Percentiles rank a stretch among this genome's conserved stretches.
These are phyloP conservation scores for Acrossocheilus wenchowensis DNA, from an alignment of 2,797 vertebrate genomes.

Conservation along the genomic window DNA sequence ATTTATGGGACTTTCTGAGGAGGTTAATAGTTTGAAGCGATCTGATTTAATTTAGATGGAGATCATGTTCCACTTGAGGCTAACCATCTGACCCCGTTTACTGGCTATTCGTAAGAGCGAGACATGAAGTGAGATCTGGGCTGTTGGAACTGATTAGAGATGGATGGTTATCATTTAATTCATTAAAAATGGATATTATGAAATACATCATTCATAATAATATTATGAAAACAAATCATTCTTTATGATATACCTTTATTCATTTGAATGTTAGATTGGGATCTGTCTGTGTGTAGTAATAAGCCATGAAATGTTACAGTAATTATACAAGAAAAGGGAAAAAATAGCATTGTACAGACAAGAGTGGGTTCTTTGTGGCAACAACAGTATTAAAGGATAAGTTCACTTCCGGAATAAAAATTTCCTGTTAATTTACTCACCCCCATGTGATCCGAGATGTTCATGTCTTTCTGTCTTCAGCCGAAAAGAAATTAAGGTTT, in stretches of 20 bases:
- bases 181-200: not conserved
- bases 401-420: not conserved
- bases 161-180: constrained; percentile 12
- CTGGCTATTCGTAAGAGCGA: constrained; percentile 26
- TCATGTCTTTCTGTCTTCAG: not conserved
- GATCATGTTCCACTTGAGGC: constrained; percentile 71
- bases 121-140: not conserved
- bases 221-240: constrained; percentile 6
- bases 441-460: not conserved
- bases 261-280: not conserved
- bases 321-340: not conserved
- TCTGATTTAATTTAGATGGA: constrained; percentile 72
- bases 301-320: not conserved
- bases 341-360: not conserved
- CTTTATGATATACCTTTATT: not conserved
- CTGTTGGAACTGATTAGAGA: not conserved
- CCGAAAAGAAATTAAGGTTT: not conserved
- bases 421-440: not conserved
- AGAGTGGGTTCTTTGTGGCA: not conserved
- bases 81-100: constrained; percentile 66
- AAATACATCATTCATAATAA: not conserved
- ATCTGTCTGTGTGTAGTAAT: not conserved
- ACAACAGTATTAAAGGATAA: not conserved
- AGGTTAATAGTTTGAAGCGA: constrained; percentile 70
- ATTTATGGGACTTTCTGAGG: constrained; percentile 67